Base-by-base conservation (phyloP, 2,113 vertebrate genomes). In the Ctenomys sociabilis region DNA sequence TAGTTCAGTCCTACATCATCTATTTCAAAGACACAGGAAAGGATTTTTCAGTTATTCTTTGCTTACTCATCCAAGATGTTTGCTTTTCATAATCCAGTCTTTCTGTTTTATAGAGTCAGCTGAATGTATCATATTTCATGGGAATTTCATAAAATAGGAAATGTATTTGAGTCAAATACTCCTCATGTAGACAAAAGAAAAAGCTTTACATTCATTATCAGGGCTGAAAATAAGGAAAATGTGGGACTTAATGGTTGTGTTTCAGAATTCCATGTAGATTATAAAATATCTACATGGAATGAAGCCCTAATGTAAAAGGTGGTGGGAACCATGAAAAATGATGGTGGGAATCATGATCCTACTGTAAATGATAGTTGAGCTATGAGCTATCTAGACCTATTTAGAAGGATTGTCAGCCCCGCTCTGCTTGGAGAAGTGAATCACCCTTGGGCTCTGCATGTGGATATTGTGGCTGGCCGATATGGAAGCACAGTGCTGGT, bases 61-160 rank as follows among this genome's bases (percentile, higher is more conserved):
- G 52, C 84, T 89, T 89, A 72, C 81, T 87, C 2, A 0, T 93
- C 95, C 92, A 82, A 91, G 70, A 83, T 96, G 70, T 96, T 96
- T 94, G 72, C 85, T 96, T 98, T 96, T 95, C 92, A 43, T 59
- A 93, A 88, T 95, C 93, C 54, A 82, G 61, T 54, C 32, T 95
- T 91, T 77, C 77, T 66, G 91, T 91, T 61, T 68, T 52, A 17
- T 45, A 37, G 68, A 88, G 89, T 84, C 26, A 57, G 85, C 85
- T 85, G 93, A n/a, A 73, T 61, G 28, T 95, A 91, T 96, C 64
- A 21, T 9, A 8, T 96, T 97, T 97, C 95, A 83, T 90, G 90
- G 73, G 91, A 95, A 95, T 97, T 95, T 88, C 94, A 85, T 90
- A 92, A 95, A 96, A 95, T 49, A 43, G 81, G 70, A 92, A 96